Percentiles rank a stretch among this genome's conserved stretches.
Conservation (phyloP, 2,797 vertebrate species). For the Antrozous pallidus region DNA sequence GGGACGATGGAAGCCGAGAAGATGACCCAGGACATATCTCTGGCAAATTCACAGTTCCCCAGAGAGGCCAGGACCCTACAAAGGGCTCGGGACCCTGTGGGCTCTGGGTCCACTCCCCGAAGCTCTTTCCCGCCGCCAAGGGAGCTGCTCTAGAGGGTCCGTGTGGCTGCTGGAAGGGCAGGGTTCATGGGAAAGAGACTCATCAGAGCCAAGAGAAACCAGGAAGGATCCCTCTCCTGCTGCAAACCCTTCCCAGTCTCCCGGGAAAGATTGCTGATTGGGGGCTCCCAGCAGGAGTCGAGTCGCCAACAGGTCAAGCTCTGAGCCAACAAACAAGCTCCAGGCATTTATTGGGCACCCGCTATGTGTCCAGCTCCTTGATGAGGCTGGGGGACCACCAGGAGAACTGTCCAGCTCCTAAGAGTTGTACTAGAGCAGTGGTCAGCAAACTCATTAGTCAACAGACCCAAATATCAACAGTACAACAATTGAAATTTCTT, state of each 20-base stretch:
- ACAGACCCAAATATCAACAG: no score
- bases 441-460: no score
- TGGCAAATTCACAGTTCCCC: neutral
- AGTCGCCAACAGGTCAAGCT: neutral
- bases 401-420: neutral
- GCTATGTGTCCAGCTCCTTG: neutral
- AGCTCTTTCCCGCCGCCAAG: neutral
- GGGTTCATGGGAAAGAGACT: constrained; percentile 79
- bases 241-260: neutral
- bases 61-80: neutral
- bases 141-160: constrained; percentile 71
- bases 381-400: neutral
- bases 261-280: neutral
- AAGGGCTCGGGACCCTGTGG: neutral
- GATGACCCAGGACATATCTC: neutral
- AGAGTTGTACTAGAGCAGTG: neutral
- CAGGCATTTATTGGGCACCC: neutral
- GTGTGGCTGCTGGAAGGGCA: constrained; percentile 73
- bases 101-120: neutral
- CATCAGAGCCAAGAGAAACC: constrained; percentile 64
- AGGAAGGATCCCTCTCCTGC: neutral
- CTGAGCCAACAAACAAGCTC: neutral
- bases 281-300: neutral
- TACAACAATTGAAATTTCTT: no score
- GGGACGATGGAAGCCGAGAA: neutral